Evolutionary conservation across 92 coral and sea anemone genomes (phyloP).

Genomic region (Blastomussa wellsi): DNA sequence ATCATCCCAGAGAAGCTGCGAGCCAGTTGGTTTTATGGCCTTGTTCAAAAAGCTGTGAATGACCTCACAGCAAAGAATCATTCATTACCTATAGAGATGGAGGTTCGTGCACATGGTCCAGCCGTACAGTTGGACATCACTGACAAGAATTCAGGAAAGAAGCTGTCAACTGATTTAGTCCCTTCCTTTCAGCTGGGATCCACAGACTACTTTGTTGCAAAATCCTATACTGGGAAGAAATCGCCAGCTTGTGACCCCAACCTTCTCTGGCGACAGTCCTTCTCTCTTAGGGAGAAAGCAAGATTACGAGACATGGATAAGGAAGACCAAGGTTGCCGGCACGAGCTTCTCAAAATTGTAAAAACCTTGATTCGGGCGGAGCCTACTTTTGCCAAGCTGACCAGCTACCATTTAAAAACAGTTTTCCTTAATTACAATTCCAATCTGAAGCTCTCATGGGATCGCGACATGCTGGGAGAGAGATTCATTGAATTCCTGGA

Average conservation of each 20-base stretch:
- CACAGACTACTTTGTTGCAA: constrained; percentile 71
- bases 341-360: constrained; percentile 69
- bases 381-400: constrained; percentile 70
- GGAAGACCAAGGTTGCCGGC: constrained; percentile 73
- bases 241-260: constrained; percentile 33
- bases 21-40: constrained; percentile 63
- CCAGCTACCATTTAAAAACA: constrained; percentile 78
- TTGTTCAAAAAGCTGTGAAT: constrained; percentile 58
- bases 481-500: constrained; percentile 65
- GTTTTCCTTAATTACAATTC: constrained; percentile 66
- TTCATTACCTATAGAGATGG: constrained; percentile 35
- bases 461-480: constrained; percentile 53
- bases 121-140: constrained; percentile 81
- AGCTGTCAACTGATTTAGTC: constrained; percentile 73
- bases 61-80: constrained; percentile 24
- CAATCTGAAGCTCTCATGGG: constrained; percentile 37
- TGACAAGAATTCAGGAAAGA: constrained; percentile 40
- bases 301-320: constrained; percentile 71
- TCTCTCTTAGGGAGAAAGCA: constrained; percentile 73
- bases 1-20: constrained; percentile 59
- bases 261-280: constrained; percentile 84
- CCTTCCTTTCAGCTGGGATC: constrained; percentile 58
- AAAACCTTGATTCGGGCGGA: constrained; percentile 65
- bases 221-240: constrained; percentile 42
- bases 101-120: constrained; percentile 71